Evolutionary conservation across 2,888 invertebrate genomes (phyloP).

Genomic region (Bembecia ichneumoniformis): DNA sequence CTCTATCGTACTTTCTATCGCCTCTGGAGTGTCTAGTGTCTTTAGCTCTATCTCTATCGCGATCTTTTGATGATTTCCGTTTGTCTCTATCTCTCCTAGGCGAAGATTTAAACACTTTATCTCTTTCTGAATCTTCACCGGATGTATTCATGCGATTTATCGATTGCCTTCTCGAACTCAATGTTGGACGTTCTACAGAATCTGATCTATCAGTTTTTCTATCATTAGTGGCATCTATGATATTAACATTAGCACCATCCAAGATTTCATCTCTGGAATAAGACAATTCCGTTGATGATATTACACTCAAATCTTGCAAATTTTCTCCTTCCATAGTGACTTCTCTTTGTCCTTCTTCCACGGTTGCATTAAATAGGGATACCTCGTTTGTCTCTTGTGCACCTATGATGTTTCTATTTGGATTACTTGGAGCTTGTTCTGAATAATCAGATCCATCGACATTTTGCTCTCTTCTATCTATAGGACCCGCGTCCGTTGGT

Average conservation of each 20-base stretch:
- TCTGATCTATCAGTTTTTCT: conserved; percentile 41
- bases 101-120: conserved; percentile 44
- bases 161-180: conserved; percentile 41
- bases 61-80: conserved; percentile 34
- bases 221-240: conserved; percentile 31
- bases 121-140: conserved; percentile 59
- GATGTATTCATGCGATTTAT: conserved; percentile 45
- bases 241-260: conserved; percentile 55
- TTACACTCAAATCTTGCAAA: conserved; percentile 53
- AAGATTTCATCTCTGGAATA: conserved; percentile 62
- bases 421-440: conserved; percentile 36
- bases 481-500: conserved; percentile 34
- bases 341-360: conserved; percentile 63
- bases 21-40: conserved; percentile 44
- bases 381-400: conserved; percentile 31
- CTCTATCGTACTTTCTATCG: conserved; percentile 45
- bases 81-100: conserved; percentile 48
- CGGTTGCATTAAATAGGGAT: conserved; percentile 28
- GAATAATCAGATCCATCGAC: conserved; percentile 61
- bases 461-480: conserved; percentile 53
- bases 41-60: conserved; percentile 38
- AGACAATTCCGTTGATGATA: conserved; percentile 42
- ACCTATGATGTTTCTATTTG: conserved; percentile 37
- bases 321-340: conserved; percentile 75
- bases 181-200: conserved; percentile 35